Base-by-base conservation (phyloP, 2,113 vertebrate genomes). In the Struthio camelus region DNA sequence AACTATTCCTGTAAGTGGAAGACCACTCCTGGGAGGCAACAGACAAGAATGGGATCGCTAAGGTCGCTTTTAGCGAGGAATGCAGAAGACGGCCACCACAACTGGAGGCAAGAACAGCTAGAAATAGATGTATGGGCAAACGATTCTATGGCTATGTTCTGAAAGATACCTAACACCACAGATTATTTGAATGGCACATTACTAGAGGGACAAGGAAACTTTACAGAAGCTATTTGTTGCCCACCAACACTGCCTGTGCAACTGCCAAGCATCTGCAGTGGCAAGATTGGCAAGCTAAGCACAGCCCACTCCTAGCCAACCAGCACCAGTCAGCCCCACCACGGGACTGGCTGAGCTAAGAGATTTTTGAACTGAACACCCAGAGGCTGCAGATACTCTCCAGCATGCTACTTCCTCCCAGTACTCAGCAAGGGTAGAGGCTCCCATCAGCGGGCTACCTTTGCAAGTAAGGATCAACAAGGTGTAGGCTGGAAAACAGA, bases 211-310 rank as follows among this genome's bases (percentile, higher is more conserved):
- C 14, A 9, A 15, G 32, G 56, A 54, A 13, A 24, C 17, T 58
- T 24, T 80, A 48, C 25, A 38, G 48, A 48, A 92, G 44, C 27
- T 42, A 38, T 6, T 3, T 2, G 15, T 0, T 36, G 30, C 12
- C 42, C 50, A 62, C 10, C 66, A 59, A 5, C 38, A 14, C 25
- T 30, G 28, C 28, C 69, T 23, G 42, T 23, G 22, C 14, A 48
- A 30, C 11, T 25, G 44, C 36, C 40, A 46, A 67, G 59, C 4
- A 19, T 0, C 0, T 22, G 58, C 30, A 1, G 1, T 2, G 6
- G 64, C 2, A 1, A 75, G 25, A 25, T 0, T 5, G 20, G 14
- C 34, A 72, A 46, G 46, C 27, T 9, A 14, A 64, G 42, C 38
- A 67, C 1, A 15, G 62, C 50, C 51, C 36, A 12, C 7, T 5